Evolutionary conservation across 2,797 vertebrate species (phyloP), one percentile per base, ranked within the genome.

Genomic region (Coreius guichenoti): DNA sequence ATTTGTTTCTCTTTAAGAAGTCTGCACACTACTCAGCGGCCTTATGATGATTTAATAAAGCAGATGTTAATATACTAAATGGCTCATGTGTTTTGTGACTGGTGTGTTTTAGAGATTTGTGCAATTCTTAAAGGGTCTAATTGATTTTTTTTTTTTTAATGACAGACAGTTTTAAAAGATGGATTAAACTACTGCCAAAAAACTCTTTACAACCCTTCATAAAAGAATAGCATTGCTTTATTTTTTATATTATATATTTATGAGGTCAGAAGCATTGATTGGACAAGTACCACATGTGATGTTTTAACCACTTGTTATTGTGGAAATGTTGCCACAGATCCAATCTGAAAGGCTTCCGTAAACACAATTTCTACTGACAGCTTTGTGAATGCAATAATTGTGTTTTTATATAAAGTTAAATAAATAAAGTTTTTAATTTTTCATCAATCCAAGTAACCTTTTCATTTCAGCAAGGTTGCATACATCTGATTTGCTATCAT

Each of bases 1-100:
- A 81, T 90, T 77, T 89, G 47, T 84, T 90, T 90, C 78, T 90
- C 77, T 87, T 89, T 86, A 90, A 88, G 80, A 90, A 89, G 88
- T 92, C 91, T 94, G 93, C 92, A 93, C 92, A 94, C 91, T 94
- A 90, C 92, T 91, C 88, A 93, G 95, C 93, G 93, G 95, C 95
- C 95, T 96, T 95, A 95, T 92, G 89, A 85, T 85, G 87, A 92
- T 93, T 85, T 92, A 95, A 94, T 95, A 95, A 92, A 91, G 78
- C n/a, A 93, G 94, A 77, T 79, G 85, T 92, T 92, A 83, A 76
- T 91, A 88, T 89, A 81, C 90, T 90, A 90, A 47, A 63, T 56
- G 80, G n/a, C 36, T 81, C 21, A 0, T n/a, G 79, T 82, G 16
- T 82, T 54, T 61, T 73, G 33, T 82, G 17, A 31, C 36, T 82